phyloP scores from a whole-genome alignment of 1,140 invertebrate genomes.

The Chrysomallon squamiferum region DNA sequence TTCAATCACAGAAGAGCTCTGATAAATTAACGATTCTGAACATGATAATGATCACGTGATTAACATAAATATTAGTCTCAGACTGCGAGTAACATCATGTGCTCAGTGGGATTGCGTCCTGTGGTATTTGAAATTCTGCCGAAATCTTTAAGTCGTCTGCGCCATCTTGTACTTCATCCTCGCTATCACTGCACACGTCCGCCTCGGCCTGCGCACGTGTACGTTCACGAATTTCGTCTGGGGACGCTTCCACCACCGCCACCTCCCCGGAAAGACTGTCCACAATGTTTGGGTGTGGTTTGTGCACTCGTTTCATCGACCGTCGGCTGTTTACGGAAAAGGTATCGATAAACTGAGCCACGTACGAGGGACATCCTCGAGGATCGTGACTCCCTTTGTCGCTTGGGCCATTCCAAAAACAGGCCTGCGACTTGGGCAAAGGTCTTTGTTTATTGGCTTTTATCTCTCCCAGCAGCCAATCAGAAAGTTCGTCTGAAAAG shows the following conservation, averaged over 20 bases:
- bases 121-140: not conserved
- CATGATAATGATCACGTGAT: no score
- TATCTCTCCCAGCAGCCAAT: slow-evolving; percentile 58
- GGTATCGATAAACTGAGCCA: slow-evolving; percentile 43
- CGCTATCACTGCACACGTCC: not conserved
- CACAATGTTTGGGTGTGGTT: slow-evolving; percentile 57
- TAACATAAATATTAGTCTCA: no score
- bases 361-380: slow-evolving; percentile 51
- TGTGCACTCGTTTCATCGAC: slow-evolving; percentile 23
- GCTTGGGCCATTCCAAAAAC: slow-evolving; percentile 53
- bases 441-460: slow-evolving; percentile 51
- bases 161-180: not conserved
- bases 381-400: slow-evolving; percentile 47
- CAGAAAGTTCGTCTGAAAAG: slow-evolving; percentile 49
- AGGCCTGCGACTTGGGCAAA: slow-evolving; percentile 34
- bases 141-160: not conserved
- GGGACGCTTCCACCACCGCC: slow-evolving; percentile 5
- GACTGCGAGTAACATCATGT: not conserved
- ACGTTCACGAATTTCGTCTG: slow-evolving; percentile 20
- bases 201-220: not conserved
- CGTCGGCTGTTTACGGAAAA: slow-evolving; percentile 6
- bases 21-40: no score
- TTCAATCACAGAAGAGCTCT: no score
- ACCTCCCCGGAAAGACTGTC: slow-evolving; percentile 28
- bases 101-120: not conserved